Percentiles rank a stretch among this genome's conserved stretches.
These are phyloP conservation scores for Cancer borealis DNA, from an alignment of 2,888 invertebrate genomes.

Conservation along the genomic window DNA sequence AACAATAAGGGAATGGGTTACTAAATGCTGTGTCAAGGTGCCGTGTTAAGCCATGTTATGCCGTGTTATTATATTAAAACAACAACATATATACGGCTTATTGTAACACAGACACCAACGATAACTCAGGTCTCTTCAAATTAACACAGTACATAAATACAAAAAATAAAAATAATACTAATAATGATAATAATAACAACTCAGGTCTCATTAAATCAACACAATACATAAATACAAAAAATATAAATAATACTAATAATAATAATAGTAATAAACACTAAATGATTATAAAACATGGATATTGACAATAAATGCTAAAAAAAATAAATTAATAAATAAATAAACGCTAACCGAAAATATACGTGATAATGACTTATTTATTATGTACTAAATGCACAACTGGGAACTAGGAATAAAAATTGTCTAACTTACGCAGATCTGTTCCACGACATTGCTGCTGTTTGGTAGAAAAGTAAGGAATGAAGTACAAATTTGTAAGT, in stretches of 20 bases:
- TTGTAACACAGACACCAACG: neutral
- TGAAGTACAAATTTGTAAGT: neutral
- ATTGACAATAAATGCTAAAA: neutral
- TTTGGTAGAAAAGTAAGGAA: neutral
- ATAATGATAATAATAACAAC: too few relatives aligned
- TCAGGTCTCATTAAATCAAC: too few relatives aligned
- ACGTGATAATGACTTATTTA: neutral
- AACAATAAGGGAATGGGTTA: too few relatives aligned
- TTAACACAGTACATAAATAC: too few relatives aligned
- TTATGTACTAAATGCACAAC: neutral
- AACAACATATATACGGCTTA: neutral
- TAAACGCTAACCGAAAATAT: neutral
- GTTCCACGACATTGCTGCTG: neutral
- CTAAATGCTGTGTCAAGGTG: too few relatives aligned
- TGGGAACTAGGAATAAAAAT: neutral
- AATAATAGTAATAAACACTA: too few relatives aligned
- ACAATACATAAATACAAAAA: too few relatives aligned
- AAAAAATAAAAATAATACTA: too few relatives aligned
- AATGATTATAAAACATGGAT: neutral
- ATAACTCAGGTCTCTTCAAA: too few relatives aligned
- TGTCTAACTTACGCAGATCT: neutral
- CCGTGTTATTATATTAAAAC: too few relatives aligned
- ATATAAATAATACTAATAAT: too few relatives aligned
- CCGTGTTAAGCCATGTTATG: too few relatives aligned
- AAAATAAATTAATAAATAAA: neutral